Percentiles rank a stretch among this genome's conserved stretches.
These are phyloP conservation scores for Notothenia rossii DNA, from an alignment of 2,113 vertebrate genomes.

Conservation along the genomic window DNA sequence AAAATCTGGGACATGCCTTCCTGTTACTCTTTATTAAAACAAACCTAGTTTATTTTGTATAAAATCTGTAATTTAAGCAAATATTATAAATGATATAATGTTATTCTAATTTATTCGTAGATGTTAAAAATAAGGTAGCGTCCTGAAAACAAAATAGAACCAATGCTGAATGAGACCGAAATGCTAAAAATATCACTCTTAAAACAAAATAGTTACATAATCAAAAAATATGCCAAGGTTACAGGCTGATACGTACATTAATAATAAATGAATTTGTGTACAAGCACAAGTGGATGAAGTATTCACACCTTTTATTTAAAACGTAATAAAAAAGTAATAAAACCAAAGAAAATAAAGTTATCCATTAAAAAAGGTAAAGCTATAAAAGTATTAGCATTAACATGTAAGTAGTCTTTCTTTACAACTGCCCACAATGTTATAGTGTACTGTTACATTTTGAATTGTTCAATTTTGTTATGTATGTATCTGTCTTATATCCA, in stretches of 20 bases:
- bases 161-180: background rate
- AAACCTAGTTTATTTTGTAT: constrained; percentile 3
- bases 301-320: no score
- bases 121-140: background rate
- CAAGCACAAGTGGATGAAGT: background rate
- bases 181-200: background rate
- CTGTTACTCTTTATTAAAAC: constrained; percentile 11
- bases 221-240: background rate
- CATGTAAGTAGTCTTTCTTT: no score
- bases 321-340: no score
- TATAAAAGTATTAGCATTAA: no score
- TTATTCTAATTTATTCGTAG: background rate
- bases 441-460: no score
- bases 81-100: background rate
- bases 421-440: no score
- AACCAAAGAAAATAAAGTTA: no score
- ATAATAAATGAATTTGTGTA: background rate
- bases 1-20: background rate
- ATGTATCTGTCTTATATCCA: no score
- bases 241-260: background rate
- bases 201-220: background rate
- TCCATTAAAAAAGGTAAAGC: no score
- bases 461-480: no score
- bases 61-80: background rate
- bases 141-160: background rate